Conservation (phyloP, 2,113 vertebrate genomes). For the Psammodynastes pulverulentus region DNA sequence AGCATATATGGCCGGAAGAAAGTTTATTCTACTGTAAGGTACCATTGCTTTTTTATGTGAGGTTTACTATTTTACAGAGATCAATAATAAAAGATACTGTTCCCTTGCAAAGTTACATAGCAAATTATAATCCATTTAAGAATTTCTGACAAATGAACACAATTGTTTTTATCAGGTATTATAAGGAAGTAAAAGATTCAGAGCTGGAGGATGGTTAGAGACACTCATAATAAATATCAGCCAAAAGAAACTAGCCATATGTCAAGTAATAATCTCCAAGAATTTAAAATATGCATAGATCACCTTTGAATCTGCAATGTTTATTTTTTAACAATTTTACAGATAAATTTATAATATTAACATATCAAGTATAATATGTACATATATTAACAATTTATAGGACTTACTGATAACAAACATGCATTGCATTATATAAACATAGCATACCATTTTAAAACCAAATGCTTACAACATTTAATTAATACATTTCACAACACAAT, state of each 20-base stretch:
- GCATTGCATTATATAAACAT: neutral
- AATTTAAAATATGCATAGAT: neutral
- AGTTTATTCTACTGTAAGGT: conserved; percentile 13
- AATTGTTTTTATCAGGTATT: conserved; percentile 31
- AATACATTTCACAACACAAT: neutral
- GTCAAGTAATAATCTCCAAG: neutral
- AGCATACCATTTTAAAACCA: neutral
- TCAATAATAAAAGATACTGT: conserved; percentile 38
- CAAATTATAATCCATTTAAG: conserved; percentile 36
- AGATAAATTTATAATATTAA: neutral
- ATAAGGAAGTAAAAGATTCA: conserved; percentile 9
- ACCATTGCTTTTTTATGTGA: conserved; percentile 28
- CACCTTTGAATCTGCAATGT: neutral
- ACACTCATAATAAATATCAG: neutral
- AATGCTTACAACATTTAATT: neutral
- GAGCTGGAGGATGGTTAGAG: neutral
- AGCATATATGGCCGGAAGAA: conserved; percentile 12
- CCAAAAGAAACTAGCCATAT: neutral
- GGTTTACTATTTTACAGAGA: conserved; percentile 13
- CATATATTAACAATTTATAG: neutral
- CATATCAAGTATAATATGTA: neutral
- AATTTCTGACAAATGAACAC: conserved; percentile 34
- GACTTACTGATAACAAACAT: neutral
- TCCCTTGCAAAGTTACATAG: neutral
- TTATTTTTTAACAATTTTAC: neutral